Evolutionary conservation across 1,140 invertebrate genomes (phyloP), one percentile per base, ranked within the genome.

Genomic region (Pomacea maculata): DNA sequence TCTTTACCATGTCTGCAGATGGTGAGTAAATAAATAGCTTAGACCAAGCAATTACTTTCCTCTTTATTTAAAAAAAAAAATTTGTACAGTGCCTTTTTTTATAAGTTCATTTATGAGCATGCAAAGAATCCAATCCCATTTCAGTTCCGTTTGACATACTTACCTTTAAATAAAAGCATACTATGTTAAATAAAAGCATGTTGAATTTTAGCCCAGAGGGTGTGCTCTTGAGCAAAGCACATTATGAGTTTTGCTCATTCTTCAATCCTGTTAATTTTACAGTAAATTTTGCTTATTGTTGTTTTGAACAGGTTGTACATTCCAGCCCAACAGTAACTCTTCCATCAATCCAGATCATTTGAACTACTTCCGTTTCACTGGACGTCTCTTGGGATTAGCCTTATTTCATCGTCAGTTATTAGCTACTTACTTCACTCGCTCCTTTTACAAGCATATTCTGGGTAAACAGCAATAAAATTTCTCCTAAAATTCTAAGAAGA

Each of bases 311-410:
- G 89, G 89, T 57, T 83, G 86, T 80, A 90, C 89, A 57, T 90
- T 90, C 85, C 89, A 90, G 80, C 89, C 89, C 14, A 90, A 89
- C 86, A 88, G 88, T 77, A 87, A 89, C 74, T 90, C 89, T 0
- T 85, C 87, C 25, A 85, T 91, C 79, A 96, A 96, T 91, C 95
- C 97, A 54, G 97, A 99, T 94, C 98, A 99, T 91, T 92, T 99
- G 75, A 97, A 96, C 14, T 99, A 99, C 90, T 99, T 99, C 90
- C 96, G 98, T 91, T 99, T 99, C 93, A 97, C 97, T 73, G 98
- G 98, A 1, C 94, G 97, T 57, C 95, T 98, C 29, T 94, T 99
- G 81, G 97, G 97, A 65, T 95, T 99, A 21, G 89, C 89, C 68
- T 81, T 90, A 7, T 90, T 87, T 80, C 89, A 90, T 79, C 84